Conservation (phyloP, 2,113 vertebrate species). For the Spilogale gracilis region DNA sequence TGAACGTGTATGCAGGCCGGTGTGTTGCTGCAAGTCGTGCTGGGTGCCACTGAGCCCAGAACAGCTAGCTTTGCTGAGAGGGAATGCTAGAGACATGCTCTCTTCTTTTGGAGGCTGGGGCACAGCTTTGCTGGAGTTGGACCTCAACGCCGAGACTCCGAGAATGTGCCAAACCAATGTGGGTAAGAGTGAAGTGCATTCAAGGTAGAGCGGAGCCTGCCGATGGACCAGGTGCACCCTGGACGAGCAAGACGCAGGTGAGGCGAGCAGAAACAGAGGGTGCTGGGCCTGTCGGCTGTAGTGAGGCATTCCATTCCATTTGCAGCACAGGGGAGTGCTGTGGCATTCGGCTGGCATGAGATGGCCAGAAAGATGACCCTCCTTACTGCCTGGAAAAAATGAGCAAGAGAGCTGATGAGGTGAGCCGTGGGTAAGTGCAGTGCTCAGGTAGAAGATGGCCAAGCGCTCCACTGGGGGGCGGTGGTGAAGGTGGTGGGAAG, state of each 20-base stretch:
- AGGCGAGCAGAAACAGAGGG: background rate
- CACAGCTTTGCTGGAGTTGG: background rate
- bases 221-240: rapidly evolving
- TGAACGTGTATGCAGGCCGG: background rate
- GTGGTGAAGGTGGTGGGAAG: too few species aligned
- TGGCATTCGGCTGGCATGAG: too few species aligned
- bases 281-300: rapidly evolving
- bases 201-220: background rate
- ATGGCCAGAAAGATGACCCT: background rate
- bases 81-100: too few species aligned
- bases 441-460: background rate
- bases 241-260: background rate
- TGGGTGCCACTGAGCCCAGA: background rate
- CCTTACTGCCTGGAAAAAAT: background rate
- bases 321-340: background rate
- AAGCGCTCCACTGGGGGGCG: too few species aligned
- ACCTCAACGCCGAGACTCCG: rapidly evolving
- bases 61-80: rapidly evolving
- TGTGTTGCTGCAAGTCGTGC: background rate
- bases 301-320: background rate
- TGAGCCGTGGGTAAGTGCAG: rapidly evolving
- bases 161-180: rapidly evolving
- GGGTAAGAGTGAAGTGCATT: background rate
- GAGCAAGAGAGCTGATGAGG: background rate
- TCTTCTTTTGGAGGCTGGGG: background rate